Evolutionary conservation across 2,888 invertebrate species (phyloP).

Genomic region (Cryptocephalus primarius): DNA sequence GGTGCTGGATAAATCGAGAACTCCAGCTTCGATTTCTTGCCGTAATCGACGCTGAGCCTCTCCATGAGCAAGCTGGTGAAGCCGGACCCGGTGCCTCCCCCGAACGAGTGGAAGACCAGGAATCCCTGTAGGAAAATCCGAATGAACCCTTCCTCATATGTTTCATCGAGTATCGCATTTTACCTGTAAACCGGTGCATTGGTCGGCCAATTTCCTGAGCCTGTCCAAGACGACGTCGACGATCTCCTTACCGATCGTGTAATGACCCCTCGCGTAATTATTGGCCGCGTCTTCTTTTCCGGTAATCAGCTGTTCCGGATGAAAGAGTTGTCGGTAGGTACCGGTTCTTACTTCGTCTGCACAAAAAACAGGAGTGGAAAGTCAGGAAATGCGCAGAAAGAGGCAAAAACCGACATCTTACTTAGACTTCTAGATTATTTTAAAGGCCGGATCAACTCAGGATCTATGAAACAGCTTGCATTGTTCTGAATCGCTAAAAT

Average conservation of each 20-base stretch:
- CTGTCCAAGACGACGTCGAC: constrained; percentile 63
- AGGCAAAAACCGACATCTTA: no score
- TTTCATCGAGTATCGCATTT: background rate
- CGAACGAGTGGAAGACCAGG: constrained; percentile 88
- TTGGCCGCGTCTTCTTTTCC: constrained; percentile 82
- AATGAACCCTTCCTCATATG: background rate
- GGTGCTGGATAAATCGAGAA: constrained; percentile 94
- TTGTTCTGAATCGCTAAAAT: no score
- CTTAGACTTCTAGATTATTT: no score
- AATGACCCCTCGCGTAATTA: constrained; percentile 75
- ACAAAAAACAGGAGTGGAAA: background rate
- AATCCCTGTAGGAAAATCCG: constrained; percentile 51
- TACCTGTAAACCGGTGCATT: constrained; percentile 48
- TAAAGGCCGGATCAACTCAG: no score
- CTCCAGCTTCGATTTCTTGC: constrained; percentile 87
- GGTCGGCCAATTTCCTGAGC: constrained; percentile 52
- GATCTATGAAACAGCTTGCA: no score
- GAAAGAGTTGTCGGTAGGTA: constrained; percentile 48
- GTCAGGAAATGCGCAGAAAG: no score
- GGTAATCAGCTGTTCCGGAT: constrained; percentile 62
- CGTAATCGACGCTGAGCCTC: constrained; percentile 81
- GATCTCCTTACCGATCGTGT: constrained; percentile 66
- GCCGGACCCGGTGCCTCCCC: constrained; percentile 83
- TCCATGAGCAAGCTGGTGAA: constrained; percentile 91
- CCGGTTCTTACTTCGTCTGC: constrained; percentile 39